These are phyloP conservation scores for Lithosia quadra DNA, from an alignment of 2,888 invertebrate genomes.

Conservation along the genomic window DNA sequence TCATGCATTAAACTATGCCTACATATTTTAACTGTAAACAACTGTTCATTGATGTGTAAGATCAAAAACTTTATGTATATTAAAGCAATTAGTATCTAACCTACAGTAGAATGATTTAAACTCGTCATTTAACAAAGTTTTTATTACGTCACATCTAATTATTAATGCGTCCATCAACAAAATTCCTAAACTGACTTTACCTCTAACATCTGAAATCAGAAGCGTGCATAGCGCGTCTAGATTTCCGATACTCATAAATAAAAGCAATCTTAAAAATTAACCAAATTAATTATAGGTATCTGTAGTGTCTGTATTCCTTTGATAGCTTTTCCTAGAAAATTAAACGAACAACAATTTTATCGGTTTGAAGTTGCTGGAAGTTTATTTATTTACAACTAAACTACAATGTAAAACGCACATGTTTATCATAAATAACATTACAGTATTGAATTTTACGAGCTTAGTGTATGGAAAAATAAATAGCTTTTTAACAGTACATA, in stretches of 20 bases:
- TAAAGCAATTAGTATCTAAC: no score
- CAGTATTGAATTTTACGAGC: not conserved
- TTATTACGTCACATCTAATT: no score
- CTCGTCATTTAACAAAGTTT: no score
- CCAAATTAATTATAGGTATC: not conserved
- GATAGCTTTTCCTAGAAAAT: not conserved
- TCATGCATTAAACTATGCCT: no score
- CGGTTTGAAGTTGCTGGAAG: not conserved
- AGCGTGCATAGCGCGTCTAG: not conserved
- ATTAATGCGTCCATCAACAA: no score
- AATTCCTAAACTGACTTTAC: not conserved
- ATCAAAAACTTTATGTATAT: no score
- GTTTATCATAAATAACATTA: not conserved
- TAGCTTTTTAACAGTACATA: not conserved
- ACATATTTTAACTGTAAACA: no score
- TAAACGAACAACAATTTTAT: constrained; percentile 4
- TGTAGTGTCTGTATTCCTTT: not conserved
- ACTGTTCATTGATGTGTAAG: no score
- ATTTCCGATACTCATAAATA: not conserved
- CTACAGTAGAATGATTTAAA: no score
- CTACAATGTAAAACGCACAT: not conserved
- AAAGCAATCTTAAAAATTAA: not conserved
- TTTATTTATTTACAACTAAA: not conserved
- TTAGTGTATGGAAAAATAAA: constrained; percentile 1
- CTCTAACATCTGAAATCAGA: not conserved